Base-by-base conservation (phyloP, 2,113 vertebrate species). In the Todiramphus saurophagus region DNA sequence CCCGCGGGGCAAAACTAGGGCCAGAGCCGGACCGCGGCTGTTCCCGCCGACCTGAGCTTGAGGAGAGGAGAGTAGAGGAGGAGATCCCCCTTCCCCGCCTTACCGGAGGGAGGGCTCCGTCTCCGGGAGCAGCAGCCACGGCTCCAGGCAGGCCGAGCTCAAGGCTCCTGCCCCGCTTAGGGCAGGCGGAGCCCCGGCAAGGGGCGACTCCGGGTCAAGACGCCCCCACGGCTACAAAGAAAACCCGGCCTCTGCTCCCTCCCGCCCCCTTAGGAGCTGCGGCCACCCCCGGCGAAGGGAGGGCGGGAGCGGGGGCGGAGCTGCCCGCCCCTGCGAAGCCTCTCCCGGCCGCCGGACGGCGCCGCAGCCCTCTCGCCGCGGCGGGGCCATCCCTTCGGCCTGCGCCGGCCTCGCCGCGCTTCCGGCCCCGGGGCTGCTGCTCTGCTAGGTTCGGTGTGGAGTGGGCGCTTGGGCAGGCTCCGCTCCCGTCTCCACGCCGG, bases 61-160 rank as follows among this genome's bases (percentile, higher is more conserved):
- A 55, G 7, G 2, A 5, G 8, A 69, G 13, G 0, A 7, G 41
- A 66, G 17, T 1, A 25, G 15, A 4, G 8, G 11, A 31, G 20
- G 43, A 15, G 15, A 43, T 13, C 41, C 41, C 41, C 23, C 20
- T 56, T 39, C 20, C 37, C 18, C 66, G 12, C 16, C 30, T 68
- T 86, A 89, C 94, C 94, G 55, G 60, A 50, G 24, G 27, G 31
- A 21, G 15, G 3, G 23, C 73, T 43, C 51, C 11, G 20, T 66
- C 24, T 27, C 43, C 27, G 9, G 27, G 28, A 87, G 19, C 39
- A 16, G 64, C 80, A 14, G n/a, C 28, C 3, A 8, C 33, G 4
- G 20, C 9, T 17, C 25, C 25, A 9, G 23, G 14, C 16, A 18
- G 39, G 25, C 20, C 53, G 10, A 30, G 2, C 23, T 37, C 10